Conservation (phyloP, 2,113 vertebrate genomes). For the Xiphophorus maculatus region DNA sequence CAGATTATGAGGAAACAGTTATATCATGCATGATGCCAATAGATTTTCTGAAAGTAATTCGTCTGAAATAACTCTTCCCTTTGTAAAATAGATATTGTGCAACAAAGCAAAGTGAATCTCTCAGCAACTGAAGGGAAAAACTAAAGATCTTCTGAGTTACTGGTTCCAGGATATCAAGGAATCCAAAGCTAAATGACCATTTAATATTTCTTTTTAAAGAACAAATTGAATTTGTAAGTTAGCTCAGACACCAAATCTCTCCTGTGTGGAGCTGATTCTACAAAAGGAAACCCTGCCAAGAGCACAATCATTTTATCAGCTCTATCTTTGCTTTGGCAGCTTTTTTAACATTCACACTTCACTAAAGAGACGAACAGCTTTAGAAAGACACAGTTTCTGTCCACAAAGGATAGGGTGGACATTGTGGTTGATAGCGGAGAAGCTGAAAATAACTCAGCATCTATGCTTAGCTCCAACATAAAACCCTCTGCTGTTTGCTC, state of each 20-base stretch:
- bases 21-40: too few relatives aligned
- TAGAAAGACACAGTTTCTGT: conserved; percentile 1
- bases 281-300: neutral
- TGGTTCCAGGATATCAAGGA: neutral
- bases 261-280: neutral
- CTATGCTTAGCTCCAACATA: conserved; percentile 12
- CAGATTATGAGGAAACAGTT: too few relatives aligned
- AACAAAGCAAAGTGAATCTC: too few relatives aligned
- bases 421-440: neutral
- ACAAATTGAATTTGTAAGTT: neutral
- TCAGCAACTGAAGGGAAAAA: neutral
- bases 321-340: conserved; percentile 10
- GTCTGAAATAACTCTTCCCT: too few relatives aligned
- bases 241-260: neutral
- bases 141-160: neutral
- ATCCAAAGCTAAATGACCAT: neutral
- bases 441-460: conserved; percentile 10
- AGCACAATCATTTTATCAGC: neutral
- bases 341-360: conserved; percentile 30
- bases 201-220: neutral
- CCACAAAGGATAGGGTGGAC: neutral
- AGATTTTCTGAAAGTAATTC: too few relatives aligned
- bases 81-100: too few relatives aligned
- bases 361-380: conserved; percentile 9
- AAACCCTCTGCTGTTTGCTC: conserved; percentile 11